Percentiles rank a stretch among this genome's conserved stretches.
phyloP scores from a whole-genome alignment of 2,888 invertebrate genomes.

The Chorisops tibialis region DNA sequence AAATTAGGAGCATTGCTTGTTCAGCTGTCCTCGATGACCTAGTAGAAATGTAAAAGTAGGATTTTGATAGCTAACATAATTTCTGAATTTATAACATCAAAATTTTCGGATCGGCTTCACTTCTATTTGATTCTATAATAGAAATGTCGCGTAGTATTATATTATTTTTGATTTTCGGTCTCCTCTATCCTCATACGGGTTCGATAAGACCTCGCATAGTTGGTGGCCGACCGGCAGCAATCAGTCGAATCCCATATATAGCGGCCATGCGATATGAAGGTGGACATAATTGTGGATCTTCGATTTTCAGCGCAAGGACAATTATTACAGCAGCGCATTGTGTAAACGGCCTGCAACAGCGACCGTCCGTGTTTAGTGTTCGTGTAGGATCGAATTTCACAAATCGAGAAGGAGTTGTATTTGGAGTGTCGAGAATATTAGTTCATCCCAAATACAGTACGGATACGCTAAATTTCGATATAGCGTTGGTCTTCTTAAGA shows the following conservation, averaged over 20 bases:
- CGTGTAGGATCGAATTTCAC: constrained; percentile 52
- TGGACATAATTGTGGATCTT: constrained; percentile 49
- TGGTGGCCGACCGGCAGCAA: constrained; percentile 47
- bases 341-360: constrained; percentile 44
- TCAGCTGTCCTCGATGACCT: too few species aligned
- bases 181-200: too few species aligned
- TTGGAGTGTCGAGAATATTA: constrained; percentile 40
- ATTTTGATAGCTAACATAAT: too few species aligned
- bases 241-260: constrained; percentile 51
- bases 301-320: constrained; percentile 39
- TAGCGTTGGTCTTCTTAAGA: constrained; percentile 44
- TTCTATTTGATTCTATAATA: too few species aligned
- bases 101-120: too few species aligned
- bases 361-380: too few species aligned
- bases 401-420: neutral
- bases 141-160: too few species aligned
- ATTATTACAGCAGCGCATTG: constrained; percentile 56
- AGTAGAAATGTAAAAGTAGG: too few species aligned
- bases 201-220: too few species aligned
- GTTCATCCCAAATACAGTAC: constrained; percentile 48
- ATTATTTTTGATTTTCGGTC: too few species aligned
- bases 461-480: constrained; percentile 45
- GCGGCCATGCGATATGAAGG: constrained; percentile 48
- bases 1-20: too few species aligned
- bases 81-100: too few species aligned